phyloP scores from a whole-genome alignment of 92 coral and sea anemone species.

The Umimayanthus chanpuru region DNA sequence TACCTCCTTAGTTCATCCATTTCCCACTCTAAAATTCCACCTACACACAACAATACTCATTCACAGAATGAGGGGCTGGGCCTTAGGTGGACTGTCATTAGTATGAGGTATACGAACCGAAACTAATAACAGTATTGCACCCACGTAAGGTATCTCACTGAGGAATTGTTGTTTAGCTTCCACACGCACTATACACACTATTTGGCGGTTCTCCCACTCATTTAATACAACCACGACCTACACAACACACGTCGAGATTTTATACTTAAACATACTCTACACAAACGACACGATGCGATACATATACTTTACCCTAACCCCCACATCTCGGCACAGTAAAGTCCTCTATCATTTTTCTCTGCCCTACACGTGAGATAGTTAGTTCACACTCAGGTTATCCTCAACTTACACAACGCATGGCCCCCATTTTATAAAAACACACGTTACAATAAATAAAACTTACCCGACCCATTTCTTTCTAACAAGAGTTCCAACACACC shows the following conservation, averaged over 20 bases:
- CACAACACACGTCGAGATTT: constrained; percentile 17
- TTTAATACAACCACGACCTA: not conserved
- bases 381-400: constrained; percentile 10
- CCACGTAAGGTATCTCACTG: no score
- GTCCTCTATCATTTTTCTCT: constrained; percentile 7
- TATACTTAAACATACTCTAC: not conserved
- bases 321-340: constrained; percentile 5
- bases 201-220: constrained; percentile 23
- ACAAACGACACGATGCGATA: constrained; percentile 7
- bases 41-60: constrained; percentile 21
- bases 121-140: constrained; percentile 10
- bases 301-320: no score
- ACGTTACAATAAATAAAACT: constrained; percentile 1
- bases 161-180: constrained; percentile 29
- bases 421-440: constrained; percentile 12
- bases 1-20: constrained; percentile 22
- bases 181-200: no score
- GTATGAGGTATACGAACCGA: no score
- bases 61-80: constrained; percentile 31
- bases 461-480: no score
- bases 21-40: constrained; percentile 18
- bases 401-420: no score
- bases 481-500: constrained; percentile 3
- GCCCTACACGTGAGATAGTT: constrained; percentile 19
- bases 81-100: no score